Evolutionary conservation across 1,140 invertebrate species (phyloP).

Genomic region (Drosophila arawakana): DNA sequence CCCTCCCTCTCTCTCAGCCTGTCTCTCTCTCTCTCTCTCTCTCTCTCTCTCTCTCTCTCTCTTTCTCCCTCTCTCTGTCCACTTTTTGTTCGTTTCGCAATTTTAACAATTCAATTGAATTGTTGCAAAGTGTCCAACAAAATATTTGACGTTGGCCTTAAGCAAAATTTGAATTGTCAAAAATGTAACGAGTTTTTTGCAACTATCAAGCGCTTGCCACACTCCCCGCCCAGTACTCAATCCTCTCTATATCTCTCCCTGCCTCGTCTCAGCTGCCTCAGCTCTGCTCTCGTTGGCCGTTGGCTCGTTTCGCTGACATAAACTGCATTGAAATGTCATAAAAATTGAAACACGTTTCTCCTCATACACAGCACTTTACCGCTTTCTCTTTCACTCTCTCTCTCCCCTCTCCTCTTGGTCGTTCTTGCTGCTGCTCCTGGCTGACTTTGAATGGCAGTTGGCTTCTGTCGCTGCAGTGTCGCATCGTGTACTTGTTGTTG

Average conservation of each 20-base stretch:
- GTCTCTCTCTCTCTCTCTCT: background rate
- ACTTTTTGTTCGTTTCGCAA: conserved; percentile 19
- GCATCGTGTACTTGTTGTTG: conserved; percentile 34
- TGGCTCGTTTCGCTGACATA: conserved; percentile 73
- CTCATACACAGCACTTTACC: conserved; percentile 24
- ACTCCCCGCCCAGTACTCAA: no score
- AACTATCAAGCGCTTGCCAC: background rate
- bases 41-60: background rate
- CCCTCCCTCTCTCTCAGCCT: background rate
- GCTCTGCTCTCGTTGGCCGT: conserved; percentile 34
- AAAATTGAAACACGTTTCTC: conserved; percentile 77
- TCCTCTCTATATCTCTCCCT: background rate
- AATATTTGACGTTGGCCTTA: conserved; percentile 51
- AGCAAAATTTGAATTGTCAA: conserved; percentile 75
- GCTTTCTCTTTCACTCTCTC: background rate
- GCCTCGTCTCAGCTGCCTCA: background rate
- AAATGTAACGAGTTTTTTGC: conserved; percentile 70
- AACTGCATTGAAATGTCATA: conserved; percentile 83
- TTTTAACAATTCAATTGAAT: conserved; percentile 76
- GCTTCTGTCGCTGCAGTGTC: conserved; percentile 48
- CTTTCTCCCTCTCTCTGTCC: background rate
- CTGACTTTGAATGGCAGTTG: conserved; percentile 63
- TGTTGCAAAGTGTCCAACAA: conserved; percentile 67
- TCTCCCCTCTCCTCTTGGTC: background rate
- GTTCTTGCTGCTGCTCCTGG: conserved; percentile 24